Evolutionary conservation across 2,113 vertebrate genomes (phyloP), one percentile per base, ranked within the genome.

Genomic region (Ophthalmolycus amberensis): DNA sequence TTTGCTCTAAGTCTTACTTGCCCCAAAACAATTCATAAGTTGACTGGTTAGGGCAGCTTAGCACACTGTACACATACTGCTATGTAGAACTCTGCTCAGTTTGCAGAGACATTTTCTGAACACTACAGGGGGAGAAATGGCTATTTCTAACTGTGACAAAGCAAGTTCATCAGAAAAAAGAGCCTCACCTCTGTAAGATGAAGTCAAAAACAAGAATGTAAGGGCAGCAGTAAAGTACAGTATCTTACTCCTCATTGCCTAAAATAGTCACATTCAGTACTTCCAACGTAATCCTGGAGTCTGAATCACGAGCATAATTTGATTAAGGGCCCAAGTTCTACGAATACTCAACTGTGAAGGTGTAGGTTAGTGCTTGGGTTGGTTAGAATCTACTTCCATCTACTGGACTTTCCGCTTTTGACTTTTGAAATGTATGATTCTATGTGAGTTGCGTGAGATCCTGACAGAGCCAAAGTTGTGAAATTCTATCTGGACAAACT

Each of bases 81-180:
- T 12, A 16, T 15, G 18, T 15, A 27, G 11, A 42, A 20, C 52
- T n/a, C n/a, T 32, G 64, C 20, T 48, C 34, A 38, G 60, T 65
- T 79, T 63, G 1, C 50, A 25, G 64, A 59, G 14, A 67, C 46
- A n/a, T 69, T 58, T 56, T 25, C 4, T 9, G 5, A 46, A 48
- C 27, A 34, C 34, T 11, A 5, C 64, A 62, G 3, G 20, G 4
- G 16, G 12, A 73, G 65, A 52, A 65, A 25, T n/a, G 0, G 37
- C 60, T 9, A 68, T 56, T 46, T 71, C 62, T n/a, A 46, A 16
- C 25, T 67, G 18, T 71, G 71, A 68, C 6, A 37, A 29, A 42
- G 0, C 18, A 11, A 16, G 59, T 46, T 60, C 42, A 14, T 64
- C 56, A 63, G 44, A 44, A 22, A 44, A 25, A 46, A 70, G 34